Conservation (phyloP, 1,140 invertebrate species). For the Venturia canescens region DNA sequence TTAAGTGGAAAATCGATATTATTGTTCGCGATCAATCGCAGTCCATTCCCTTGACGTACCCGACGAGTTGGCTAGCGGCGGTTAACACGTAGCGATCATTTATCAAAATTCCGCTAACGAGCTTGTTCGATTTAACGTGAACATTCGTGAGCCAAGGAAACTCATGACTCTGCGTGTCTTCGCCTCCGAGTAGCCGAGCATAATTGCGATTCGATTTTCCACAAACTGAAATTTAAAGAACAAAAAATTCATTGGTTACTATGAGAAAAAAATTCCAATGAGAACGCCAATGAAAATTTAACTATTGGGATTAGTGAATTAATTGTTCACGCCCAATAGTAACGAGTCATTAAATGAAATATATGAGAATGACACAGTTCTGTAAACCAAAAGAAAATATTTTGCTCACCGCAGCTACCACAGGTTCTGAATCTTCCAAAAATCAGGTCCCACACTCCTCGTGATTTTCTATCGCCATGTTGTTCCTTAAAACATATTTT, state of each 20-base stretch:
- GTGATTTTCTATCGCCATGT: conserved; percentile 50
- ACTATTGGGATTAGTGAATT: too few relatives aligned
- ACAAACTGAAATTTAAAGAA: conserved; percentile 61
- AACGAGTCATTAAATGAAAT: too few relatives aligned
- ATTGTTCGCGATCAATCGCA: not conserved
- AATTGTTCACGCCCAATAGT: too few relatives aligned
- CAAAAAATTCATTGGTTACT: conserved; percentile 41
- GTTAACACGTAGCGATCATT: conserved; percentile 79
- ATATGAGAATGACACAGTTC: too few relatives aligned
- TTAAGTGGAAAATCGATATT: not conserved
- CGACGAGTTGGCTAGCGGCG: conserved; percentile 74
- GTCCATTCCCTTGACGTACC: conserved; percentile 65
- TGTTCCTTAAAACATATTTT: not conserved
- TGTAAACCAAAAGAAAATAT: too few relatives aligned
- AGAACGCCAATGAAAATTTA: too few relatives aligned
- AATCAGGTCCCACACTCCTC: conserved; percentile 66
- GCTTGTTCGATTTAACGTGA: conserved; percentile 61
- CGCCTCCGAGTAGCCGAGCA: conserved; percentile 73
- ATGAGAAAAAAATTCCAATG: too few relatives aligned
- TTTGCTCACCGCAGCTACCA: conserved; percentile 68
- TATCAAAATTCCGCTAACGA: conserved; percentile 76
- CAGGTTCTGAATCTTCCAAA: conserved; percentile 66
- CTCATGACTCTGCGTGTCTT: conserved; percentile 74
- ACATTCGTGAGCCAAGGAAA: conserved; percentile 79
- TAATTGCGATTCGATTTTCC: conserved; percentile 68